phyloP scores from a whole-genome alignment of 2,113 vertebrate species.

The Etheostoma spectabile region DNA sequence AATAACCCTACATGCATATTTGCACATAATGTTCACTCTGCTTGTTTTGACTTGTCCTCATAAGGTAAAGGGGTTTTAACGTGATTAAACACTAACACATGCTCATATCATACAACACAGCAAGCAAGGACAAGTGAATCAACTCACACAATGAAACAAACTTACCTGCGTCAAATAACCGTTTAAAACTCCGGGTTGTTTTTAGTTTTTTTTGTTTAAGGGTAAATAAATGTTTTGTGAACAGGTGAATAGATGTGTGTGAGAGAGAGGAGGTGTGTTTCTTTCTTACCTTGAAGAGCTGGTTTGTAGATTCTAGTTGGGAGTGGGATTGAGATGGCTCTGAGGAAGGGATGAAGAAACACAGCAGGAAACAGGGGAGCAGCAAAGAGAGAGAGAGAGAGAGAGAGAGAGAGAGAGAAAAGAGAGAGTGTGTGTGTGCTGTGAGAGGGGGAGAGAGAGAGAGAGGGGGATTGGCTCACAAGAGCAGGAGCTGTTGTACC shows the following conservation, averaged over 20 bases:
- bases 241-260: not conserved
- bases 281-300: slow-evolving; percentile 69
- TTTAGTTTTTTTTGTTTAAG: no score
- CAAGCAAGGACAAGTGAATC: not conserved
- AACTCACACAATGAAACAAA: not conserved
- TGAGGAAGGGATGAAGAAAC: slow-evolving; percentile 15
- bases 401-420: not conserved
- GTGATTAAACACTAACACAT: not conserved
- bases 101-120: not conserved
- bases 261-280: slow-evolving; percentile 5
- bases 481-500: slow-evolving; percentile 60
- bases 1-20: not conserved
- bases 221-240: not conserved
- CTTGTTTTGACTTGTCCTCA: slow-evolving; percentile 54
- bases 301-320: slow-evolving; percentile 9
- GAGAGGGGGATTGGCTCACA: slow-evolving; percentile 58
- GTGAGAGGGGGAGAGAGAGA: slow-evolving; percentile 48
- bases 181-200: not conserved
- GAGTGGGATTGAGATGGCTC: slow-evolving; percentile 6
- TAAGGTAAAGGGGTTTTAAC: not conserved
- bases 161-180: not conserved
- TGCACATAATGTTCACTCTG: slow-evolving; percentile 1
- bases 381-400: not conserved
- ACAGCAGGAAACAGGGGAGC: slow-evolving; percentile 29
- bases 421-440: not conserved